These are phyloP conservation scores for Thecocarcelia acutangulata DNA, from an alignment of 2,888 invertebrate genomes.

Conservation along the genomic window DNA sequence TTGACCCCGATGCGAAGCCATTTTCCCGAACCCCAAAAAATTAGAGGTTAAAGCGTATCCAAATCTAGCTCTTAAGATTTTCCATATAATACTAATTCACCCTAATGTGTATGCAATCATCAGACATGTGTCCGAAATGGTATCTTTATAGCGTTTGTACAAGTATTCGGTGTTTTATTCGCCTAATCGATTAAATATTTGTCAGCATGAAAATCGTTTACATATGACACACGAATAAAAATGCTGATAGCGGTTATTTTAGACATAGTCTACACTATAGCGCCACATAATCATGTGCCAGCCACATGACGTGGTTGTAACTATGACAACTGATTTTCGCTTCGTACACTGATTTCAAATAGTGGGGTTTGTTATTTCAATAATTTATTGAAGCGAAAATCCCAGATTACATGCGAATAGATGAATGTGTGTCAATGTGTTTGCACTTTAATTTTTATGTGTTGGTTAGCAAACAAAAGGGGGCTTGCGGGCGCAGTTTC, in stretches of 20 bases:
- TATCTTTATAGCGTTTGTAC: too few relatives aligned
- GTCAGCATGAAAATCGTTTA: neutral
- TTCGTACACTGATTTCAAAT: constrained; percentile 45
- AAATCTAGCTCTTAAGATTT: too few relatives aligned
- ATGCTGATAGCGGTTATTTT: neutral
- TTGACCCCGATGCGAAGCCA: too few relatives aligned
- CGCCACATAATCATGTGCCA: constrained; percentile 15
- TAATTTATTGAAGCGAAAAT: constrained; percentile 71
- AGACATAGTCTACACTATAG: neutral
- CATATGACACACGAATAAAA: neutral
- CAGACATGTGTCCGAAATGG: too few relatives aligned
- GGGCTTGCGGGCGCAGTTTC: neutral
- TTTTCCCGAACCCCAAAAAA: too few relatives aligned
- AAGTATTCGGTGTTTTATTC: constrained; percentile 3
- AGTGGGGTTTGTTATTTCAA: constrained; percentile 71
- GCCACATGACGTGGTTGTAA: constrained; percentile 61
- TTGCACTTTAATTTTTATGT: constrained; percentile 1
- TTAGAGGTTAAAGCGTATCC: too few relatives aligned
- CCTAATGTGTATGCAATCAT: too few relatives aligned
- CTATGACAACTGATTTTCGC: constrained; percentile 63
- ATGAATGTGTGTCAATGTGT: constrained; percentile 2
- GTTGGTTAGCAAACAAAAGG: constrained; percentile 1
- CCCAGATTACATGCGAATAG: constrained; percentile 27
- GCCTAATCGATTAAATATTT: neutral
- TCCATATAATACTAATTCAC: too few relatives aligned